These are phyloP conservation scores for Nomada ferruginata DNA, from an alignment of 2,888 invertebrate species.

Conservation along the genomic window DNA sequence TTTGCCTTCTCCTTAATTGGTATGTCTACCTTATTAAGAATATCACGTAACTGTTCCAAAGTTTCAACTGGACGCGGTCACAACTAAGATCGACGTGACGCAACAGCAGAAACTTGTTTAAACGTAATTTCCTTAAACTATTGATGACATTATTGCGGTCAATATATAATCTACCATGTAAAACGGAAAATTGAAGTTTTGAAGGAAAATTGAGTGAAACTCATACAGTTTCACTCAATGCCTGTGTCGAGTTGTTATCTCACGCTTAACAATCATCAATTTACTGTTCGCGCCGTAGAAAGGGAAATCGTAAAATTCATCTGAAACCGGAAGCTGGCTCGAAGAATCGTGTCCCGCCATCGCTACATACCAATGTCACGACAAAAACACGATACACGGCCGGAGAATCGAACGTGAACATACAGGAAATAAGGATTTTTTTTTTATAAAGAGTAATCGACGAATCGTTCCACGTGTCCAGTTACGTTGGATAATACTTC, in stretches of 20 bases:
- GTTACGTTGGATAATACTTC: not conserved
- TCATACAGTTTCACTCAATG: too few species aligned
- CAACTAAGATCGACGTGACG: not conserved
- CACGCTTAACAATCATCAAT: too few species aligned
- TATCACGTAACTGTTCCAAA: not conserved
- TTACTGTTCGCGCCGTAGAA: constrained; percentile 41
- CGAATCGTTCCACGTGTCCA: not conserved
- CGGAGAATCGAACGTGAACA: not conserved
- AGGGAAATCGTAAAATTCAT: constrained; percentile 62
- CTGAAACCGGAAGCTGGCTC: constrained; percentile 34
- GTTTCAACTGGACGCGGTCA: not conserved
- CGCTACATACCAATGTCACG: not conserved
- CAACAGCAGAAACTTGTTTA: not conserved
- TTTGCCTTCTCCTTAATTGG: too few species aligned
- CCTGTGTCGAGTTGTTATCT: too few species aligned
- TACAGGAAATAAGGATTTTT: constrained; percentile 44
- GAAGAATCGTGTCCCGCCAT: not conserved
- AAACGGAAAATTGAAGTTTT: too few species aligned
- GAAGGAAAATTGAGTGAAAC: too few species aligned
- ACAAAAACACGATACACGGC: not conserved
- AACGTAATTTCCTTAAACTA: not conserved
- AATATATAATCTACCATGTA: too few species aligned
- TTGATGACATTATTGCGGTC: not conserved
- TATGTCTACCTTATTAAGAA: not conserved
- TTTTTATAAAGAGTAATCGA: constrained; percentile 18